Base-by-base conservation (phyloP, 2,888 invertebrate genomes). In the Archaeoteleia sp. region DNA sequence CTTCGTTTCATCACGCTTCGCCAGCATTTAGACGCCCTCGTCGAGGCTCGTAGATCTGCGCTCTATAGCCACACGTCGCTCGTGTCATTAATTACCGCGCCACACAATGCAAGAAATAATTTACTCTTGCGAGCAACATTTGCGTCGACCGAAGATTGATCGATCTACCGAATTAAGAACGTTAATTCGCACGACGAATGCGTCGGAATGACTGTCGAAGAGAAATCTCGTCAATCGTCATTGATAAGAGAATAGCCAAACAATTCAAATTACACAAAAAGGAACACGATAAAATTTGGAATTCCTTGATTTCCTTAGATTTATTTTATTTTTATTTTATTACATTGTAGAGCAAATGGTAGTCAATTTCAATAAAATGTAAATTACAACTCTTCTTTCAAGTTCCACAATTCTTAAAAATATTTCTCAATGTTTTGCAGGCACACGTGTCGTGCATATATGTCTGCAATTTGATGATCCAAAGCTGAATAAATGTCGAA, bases 11-110 rank as follows among this genome's bases (percentile, higher is more conserved):
- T 42, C 42, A 42, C 42, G 25, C 42, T 42, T 25, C 13, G 23
- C 25, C 23, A 25, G 42, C 25, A 20, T 39, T 39, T 39, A 15
- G 39, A n/a, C 12, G 42, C 25, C 25, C 10, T 15, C 10, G 25
- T 4, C 25, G 9, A 7, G 42, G 8, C 7, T 42, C 20, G 23
- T 25, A 25, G 25, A 42, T 42, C 42, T 13, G 42, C 12, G 12
- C 13, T 25, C 25, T 12, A 42, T 20, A 20, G 25, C n/a, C 40
- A 23, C 5, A 42, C 42, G 17, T 42, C 25, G 13, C 25, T 20
- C 7, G 13, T 13, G 42, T 42, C 42, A 42, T 42, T 42, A 42
- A 42, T 42, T 42, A 42, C 42, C 13, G 10, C 23, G 25, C 12
- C 25, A 8, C 12, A 40, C 20, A 40, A 25, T 42, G 42, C 7